Evolutionary conservation across 2,888 invertebrate genomes (phyloP), one percentile per base, ranked within the genome.

Genomic region (Leptarthrus brevirostris): DNA sequence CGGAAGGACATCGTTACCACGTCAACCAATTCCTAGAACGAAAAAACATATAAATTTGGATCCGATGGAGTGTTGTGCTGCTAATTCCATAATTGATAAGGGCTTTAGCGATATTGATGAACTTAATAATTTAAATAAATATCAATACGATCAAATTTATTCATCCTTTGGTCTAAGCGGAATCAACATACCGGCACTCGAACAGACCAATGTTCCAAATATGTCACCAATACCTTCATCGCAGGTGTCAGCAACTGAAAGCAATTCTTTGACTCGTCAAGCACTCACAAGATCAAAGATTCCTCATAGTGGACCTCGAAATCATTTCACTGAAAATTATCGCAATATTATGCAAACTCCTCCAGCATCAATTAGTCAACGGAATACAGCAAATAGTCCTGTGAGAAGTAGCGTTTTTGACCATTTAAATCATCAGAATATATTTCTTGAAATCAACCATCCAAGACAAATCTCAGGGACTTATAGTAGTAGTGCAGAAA

Each of bases 21-120:
- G 87, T 6, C 91, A 92, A 79, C 92, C 92, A 0, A 92, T 92
- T 76, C 92, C 93, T 0, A 82, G 90, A 22, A 87, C 90, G 0
- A 92, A 92, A 81, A 90, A 91, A 1, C 90, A 90, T 80, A 87
- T 89, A 20, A 85, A 90, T 74, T 77, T 86, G 79, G 77, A 86
- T 81, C 89, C 88, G 4, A 84, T 87, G 10, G 83, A 87, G 70
- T 86, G 88, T 88, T 79, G 81, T 14, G 77, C 82, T 30, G 78
- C 81, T 12, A 79, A 81, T 85, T 77, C 75, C 10, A 74, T 77
- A 6, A 72, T 80, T 8, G 79, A 79, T 3, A 80, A 80, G 64
- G 86, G 84, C 76, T 84, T 86, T 77, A 87, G 87, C 73, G 83
- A 86, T 78, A 74, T 80, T 18, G 78, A 79, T 22, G 79, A 80